Evolutionary conservation across 2,797 vertebrate genomes (phyloP), one percentile per base, ranked within the genome.

Genomic region (Myotis pilosus): DNA sequence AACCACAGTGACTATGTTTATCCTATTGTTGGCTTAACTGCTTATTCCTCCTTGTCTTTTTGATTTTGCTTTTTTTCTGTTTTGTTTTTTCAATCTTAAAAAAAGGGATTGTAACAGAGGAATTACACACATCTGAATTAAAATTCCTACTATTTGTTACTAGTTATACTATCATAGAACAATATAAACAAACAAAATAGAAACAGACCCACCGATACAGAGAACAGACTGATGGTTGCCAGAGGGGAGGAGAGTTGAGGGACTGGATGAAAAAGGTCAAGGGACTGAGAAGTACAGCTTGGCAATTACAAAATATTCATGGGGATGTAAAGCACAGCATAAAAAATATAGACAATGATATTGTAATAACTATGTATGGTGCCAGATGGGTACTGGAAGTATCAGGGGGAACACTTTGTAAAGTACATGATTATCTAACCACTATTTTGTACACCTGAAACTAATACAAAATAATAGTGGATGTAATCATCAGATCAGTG

Each of bases 61-160:
- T 87, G 28, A 53, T 86, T 44, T 81, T 74, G 11, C 47, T 80
- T 71, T 66, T 41, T 80, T 69, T 84, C 6, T 55, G 6, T 44
- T 17, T 41, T 28, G 28, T 41, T 55, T 41, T 71, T 62, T 68
- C 33, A 62, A 84, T 79, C 28, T 83, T 78, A 44, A 51, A 75
- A n/a, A 87, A 47, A 53, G 47, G 28, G 53, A 75, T 23, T 60
- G 6, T 62, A 62, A 79, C 12, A 71, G 62, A 92, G 86, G 80
- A 95, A 33, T 92, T 68, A 92, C 72, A 91, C 10, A 60, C 9
- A 88, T 78, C 20, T 83, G 3, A 90, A 89, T 87, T 87, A 51
- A 72, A 94, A 86, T 83, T 91, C 36, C 92, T 75, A 64, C 10
- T 17, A 49, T 9, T 13, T 53, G 22, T 68, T 69, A 89, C 30